phyloP scores from a whole-genome alignment of 2,797 vertebrate genomes.

The Sorex maritimensis region DNA sequence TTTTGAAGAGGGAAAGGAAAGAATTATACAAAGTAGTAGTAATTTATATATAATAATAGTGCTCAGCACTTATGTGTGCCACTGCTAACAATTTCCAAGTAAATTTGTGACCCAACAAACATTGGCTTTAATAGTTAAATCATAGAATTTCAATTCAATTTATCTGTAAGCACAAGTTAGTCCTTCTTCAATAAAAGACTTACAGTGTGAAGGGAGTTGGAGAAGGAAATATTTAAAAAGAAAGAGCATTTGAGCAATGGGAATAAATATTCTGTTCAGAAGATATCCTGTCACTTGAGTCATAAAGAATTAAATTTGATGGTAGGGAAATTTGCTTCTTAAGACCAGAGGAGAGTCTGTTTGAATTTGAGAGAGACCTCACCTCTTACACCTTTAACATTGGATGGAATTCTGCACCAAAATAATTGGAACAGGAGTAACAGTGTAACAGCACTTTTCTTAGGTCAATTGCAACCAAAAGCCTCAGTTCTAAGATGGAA shows the following conservation, averaged over 20 bases:
- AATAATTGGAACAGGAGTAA: neutral
- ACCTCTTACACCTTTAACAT: neutral
- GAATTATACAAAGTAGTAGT: conserved; percentile 13
- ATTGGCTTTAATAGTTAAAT: neutral
- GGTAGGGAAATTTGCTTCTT: neutral
- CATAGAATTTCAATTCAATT: conserved; percentile 19
- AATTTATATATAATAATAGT: conserved; percentile 54
- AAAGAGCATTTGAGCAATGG: neutral
- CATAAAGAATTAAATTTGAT: conserved; percentile 1
- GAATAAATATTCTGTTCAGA: neutral
- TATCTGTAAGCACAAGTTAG: neutral
- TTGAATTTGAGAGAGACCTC: neutral
- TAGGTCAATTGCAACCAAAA: neutral
- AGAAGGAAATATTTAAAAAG: neutral
- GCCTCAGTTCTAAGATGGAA: conserved; percentile 5
- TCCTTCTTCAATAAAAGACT: neutral
- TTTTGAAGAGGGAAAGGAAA: conserved; percentile 15
- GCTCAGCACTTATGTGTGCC: conserved; percentile 22
- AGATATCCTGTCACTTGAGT: neutral
- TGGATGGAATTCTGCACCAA: neutral
- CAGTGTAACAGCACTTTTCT: conserved; percentile 1
- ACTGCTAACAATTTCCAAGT: conserved; percentile 14
- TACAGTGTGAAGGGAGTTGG: neutral
- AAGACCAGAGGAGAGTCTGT: neutral
- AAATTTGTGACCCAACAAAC: neutral